Conservation (phyloP, 2,113 vertebrate species). For the Cephalopholis sonnerati region DNA sequence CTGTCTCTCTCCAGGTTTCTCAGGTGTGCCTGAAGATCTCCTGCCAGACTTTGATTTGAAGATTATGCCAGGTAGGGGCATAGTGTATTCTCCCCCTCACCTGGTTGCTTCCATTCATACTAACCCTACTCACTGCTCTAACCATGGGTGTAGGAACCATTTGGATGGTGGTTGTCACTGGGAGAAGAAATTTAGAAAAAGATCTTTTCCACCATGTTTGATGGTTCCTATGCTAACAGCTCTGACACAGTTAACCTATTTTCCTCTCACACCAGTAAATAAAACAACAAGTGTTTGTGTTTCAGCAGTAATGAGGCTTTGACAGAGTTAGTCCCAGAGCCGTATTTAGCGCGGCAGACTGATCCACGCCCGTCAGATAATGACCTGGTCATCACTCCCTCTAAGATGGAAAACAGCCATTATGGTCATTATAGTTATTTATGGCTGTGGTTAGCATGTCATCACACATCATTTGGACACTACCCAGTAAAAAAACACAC, state of each 20-base stretch:
- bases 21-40: conserved; percentile 95
- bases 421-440: conserved; percentile 73
- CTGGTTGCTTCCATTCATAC: conserved; percentile 55
- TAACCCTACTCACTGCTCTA: conserved; percentile 55
- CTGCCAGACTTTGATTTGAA: conserved; percentile 97
- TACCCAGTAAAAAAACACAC: conserved; percentile 11
- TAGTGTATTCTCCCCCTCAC: conserved; percentile 63
- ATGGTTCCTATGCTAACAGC: conserved; percentile 5
- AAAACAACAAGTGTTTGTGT: conserved; percentile 11
- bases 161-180: background rate
- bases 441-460: conserved; percentile 55
- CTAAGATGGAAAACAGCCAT: conserved; percentile 70
- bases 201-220: background rate
- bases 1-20: conserved; percentile 91
- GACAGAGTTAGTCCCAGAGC: background rate
- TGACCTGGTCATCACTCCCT: conserved; percentile 29
- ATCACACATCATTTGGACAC: conserved; percentile 35
- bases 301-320: conserved; percentile 14
- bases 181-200: background rate
- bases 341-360: conserved; percentile 4
- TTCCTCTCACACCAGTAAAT: background rate
- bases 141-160: background rate
- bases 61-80: conserved; percentile 97
- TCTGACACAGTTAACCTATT: background rate
- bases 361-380: conserved; percentile 47